A percentile compares a stretch with the other conserved stretches of the same genome.
Conservation (phyloP, 2,888 invertebrate species). For the Eupeodes latifasciatus region DNA sequence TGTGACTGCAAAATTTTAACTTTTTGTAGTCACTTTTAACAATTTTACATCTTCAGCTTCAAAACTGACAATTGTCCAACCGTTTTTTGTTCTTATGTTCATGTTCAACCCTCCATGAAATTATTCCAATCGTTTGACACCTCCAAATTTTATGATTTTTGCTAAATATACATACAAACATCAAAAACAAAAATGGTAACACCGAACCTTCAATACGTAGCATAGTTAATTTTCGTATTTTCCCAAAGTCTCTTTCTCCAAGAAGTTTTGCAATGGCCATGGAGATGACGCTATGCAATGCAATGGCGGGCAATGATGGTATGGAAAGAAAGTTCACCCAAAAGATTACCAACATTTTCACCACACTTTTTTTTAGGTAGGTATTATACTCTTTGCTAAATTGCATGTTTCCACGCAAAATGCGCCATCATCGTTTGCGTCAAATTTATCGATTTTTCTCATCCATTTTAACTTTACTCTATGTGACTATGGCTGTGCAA, state of each 20-base stretch:
- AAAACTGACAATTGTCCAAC: too few relatives aligned
- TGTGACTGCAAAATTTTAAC: too few relatives aligned
- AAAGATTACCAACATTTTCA: conserved; percentile 56
- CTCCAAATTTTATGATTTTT: too few relatives aligned
- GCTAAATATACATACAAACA: too few relatives aligned
- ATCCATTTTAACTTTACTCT: conserved; percentile 27
- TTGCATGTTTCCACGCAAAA: conserved; percentile 45
- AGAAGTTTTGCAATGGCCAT: background rate
- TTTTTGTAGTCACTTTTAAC: too few relatives aligned
- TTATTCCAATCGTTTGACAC: too few relatives aligned
- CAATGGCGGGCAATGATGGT: background rate
- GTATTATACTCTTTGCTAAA: background rate
- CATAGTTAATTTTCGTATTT: background rate
- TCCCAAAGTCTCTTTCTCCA: background rate
- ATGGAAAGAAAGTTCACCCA: conserved; percentile 66
- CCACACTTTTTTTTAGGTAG: conserved; percentile 18
- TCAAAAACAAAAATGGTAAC: conserved; percentile 11
- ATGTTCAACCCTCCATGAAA: too few relatives aligned
- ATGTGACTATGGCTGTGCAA: background rate
- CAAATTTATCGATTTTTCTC: conserved; percentile 49
- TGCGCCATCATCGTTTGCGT: conserved; percentile 27
- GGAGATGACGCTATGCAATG: background rate
- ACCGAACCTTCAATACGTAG: background rate
- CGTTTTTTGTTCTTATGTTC: too few relatives aligned
- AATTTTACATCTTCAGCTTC: too few relatives aligned